Conservation (phyloP, 2,888 invertebrate genomes). For the Muschampia staudingeri region DNA sequence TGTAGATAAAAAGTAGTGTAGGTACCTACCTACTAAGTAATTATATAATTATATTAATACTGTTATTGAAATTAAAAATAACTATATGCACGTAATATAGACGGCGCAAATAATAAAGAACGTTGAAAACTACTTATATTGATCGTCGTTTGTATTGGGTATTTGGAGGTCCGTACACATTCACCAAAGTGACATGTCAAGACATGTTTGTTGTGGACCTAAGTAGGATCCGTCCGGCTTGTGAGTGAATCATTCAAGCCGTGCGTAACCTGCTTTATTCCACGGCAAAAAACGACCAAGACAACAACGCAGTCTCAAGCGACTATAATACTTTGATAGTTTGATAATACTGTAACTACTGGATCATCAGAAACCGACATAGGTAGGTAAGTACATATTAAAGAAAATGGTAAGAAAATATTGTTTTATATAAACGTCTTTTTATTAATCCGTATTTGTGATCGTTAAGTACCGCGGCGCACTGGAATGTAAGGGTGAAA, state of each 20-base stretch:
- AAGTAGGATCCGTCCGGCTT: conserved; percentile 70
- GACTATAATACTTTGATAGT: not conserved
- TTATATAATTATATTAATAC: too few species aligned
- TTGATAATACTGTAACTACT: not conserved
- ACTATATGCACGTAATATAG: too few species aligned
- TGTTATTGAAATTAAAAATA: too few species aligned
- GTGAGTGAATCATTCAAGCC: conserved; percentile 54
- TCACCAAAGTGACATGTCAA: conserved; percentile 13
- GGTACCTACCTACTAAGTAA: too few species aligned
- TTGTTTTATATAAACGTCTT: not conserved
- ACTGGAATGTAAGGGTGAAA: too few species aligned
- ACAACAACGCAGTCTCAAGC: not conserved
- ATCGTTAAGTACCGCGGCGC: too few species aligned
- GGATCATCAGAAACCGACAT: too few species aligned
- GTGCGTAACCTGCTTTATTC: conserved; percentile 62
- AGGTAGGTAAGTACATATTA: not conserved
- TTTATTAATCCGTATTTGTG: too few species aligned
- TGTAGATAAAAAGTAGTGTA: too few species aligned
- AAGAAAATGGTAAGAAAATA: not conserved
- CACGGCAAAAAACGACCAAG: conserved; percentile 1
- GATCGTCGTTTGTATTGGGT: too few species aligned
- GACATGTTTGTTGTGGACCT: conserved; percentile 49
- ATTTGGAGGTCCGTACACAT: not conserved
- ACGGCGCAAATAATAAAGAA: too few species aligned
- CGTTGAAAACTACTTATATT: too few species aligned